Base-by-base conservation (phyloP, 2,113 vertebrate species). In the Galeopterus variegatus region DNA sequence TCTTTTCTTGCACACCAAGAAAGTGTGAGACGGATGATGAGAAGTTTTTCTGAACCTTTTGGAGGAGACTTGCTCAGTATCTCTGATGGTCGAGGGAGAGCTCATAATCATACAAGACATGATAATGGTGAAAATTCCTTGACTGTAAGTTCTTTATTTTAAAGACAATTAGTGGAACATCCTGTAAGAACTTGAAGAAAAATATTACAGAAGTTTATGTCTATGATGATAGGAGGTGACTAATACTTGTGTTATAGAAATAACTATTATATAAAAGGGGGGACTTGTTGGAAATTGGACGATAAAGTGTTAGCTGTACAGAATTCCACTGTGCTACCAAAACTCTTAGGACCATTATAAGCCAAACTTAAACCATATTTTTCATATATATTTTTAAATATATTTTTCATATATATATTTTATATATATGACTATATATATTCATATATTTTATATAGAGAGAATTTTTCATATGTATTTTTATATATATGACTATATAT, bases 1-100 rank as follows among this genome's bases (percentile, higher is more conserved):
- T 99, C 99, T 26, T 99, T 99, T 72, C 98, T 97, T 36, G 98
- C 99, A 28, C 99, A 99, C 97, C 99, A 98, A 70, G 99, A 99
- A 23, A 98, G 99, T 13, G 97, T 99, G 98, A 97, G 85, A 62
- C 99, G 99, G 79, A 98, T 99, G 99, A 99, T 99, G 99, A 99
- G 99, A 50, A 99, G 98, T 97, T 99, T 99, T 96, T 98, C 99
- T 0, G 99, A 99, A 81, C 99, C 99, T 0, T 99, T 99, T 21
- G 99, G 99, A 23, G 98, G 97, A 58, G 98, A 99, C 67, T 97
- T 99, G 96, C 98, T 98, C 96, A 98, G 99, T 80, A 89, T 99
- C 93, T 98, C 98, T 77, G 99, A 99, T 91, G 98, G 98, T 0
- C 97, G 95, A 97, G 94, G 92, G 86, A 93, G 97, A 97, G 0